phyloP scores from a whole-genome alignment of 2,888 invertebrate species.

The Corythucha ciliata region DNA sequence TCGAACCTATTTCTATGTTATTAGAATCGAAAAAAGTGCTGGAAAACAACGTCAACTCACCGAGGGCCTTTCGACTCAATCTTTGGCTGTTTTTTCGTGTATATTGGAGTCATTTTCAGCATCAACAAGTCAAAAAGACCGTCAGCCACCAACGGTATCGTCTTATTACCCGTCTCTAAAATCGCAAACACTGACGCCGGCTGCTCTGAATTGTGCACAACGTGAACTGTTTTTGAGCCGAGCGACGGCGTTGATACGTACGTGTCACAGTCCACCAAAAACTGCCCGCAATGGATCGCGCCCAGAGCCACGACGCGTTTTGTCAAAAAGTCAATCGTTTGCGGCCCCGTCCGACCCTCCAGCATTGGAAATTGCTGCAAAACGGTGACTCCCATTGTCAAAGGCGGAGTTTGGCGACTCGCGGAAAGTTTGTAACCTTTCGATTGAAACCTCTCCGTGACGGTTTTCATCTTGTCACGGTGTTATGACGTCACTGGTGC shows the following conservation, averaged over 20 bases:
- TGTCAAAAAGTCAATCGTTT: conserved; percentile 75
- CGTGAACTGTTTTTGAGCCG: conserved; percentile 72
- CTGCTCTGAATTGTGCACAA: conserved; percentile 92
- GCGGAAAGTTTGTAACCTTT: no score
- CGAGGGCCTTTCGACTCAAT: conserved; percentile 81
- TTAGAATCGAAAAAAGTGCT: no score
- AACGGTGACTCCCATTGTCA: conserved; percentile 32
- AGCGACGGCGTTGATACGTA: conserved; percentile 70
- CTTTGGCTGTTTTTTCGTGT: conserved; percentile 80
- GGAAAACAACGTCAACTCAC: no score
- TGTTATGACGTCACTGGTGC: no score
- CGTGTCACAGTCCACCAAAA: conserved; percentile 90
- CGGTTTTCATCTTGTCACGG: no score
- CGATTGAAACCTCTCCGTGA: no score
- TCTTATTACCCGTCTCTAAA: conserved; percentile 75
- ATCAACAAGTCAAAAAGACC: conserved; percentile 82
- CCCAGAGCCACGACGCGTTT: conserved; percentile 78
- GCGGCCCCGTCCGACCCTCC: conserved; percentile 82
- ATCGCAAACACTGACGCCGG: conserved; percentile 90
- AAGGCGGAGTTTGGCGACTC: not conserved
- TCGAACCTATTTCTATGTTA: no score
- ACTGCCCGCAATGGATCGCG: conserved; percentile 78
- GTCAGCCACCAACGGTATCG: conserved; percentile 81
- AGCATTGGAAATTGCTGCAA: conserved; percentile 78
- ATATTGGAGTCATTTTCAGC: conserved; percentile 78